Conservation (phyloP, 2,113 vertebrate genomes). For the Neotoma lepida region DNA sequence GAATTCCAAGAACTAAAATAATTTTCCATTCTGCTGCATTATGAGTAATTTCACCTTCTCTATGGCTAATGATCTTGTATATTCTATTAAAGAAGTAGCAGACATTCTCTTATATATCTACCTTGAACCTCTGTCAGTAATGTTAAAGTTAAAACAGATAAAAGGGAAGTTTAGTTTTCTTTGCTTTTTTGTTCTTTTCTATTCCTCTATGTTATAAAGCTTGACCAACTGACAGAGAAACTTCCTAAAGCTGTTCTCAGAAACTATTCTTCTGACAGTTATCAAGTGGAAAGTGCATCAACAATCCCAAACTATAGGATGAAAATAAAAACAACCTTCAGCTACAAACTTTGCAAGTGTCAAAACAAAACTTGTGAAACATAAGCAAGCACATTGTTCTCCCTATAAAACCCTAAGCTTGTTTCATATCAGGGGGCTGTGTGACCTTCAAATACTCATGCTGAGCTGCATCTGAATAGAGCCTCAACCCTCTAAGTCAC, state of each 20-base stretch:
- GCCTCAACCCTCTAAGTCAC: not conserved
- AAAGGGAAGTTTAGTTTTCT: not conserved
- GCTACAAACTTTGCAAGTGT: not conserved
- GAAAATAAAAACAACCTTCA: not conserved
- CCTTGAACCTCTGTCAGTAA: not conserved
- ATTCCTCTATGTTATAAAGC: not conserved
- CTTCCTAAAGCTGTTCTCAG: not conserved
- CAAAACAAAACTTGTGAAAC: not conserved
- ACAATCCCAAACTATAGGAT: not conserved
- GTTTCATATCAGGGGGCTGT: not conserved
- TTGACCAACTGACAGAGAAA: conserved; percentile 13
- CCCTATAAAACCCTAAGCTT: not conserved
- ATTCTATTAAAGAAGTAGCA: not conserved
- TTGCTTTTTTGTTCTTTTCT: not conserved
- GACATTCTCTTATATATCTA: not conserved
- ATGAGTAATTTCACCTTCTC: not conserved
- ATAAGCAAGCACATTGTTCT: not conserved
- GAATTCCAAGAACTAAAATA: not conserved
- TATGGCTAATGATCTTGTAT: not conserved
- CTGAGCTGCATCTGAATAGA: not conserved
- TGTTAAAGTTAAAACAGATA: not conserved
- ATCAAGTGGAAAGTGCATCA: conserved; percentile 1
- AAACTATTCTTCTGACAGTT: not conserved
- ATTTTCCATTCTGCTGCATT: not conserved
- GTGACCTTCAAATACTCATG: not conserved